Base-by-base conservation (phyloP, 2,113 vertebrate species). In the Callopanchax toddi region DNA sequence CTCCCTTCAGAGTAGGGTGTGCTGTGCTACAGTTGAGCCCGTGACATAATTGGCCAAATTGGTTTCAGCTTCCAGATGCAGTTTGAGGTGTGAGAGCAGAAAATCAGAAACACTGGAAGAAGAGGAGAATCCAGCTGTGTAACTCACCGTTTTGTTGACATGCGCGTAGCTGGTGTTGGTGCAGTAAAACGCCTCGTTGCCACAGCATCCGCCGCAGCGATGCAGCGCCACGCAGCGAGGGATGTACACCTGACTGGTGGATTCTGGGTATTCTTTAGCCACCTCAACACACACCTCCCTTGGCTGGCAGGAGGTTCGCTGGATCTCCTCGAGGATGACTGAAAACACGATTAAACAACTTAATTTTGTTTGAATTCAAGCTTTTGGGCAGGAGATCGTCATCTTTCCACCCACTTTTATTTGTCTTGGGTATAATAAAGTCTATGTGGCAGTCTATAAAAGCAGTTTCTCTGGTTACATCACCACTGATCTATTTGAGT, bases 251-350 rank as follows among this genome's bases (percentile, higher is more conserved):
- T 86, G 85, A 58, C 82, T 90, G 72, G 85, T 89, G 83, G 84
- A 90, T 55, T 91, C 86, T 48, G 89, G 89, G 71, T 86, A 87
- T 53, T 92, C 91, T 66, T 91, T 91, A 32, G 86, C 48, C 1
- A 91, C 90, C 78, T 92, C 91, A 1, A 92, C 49, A 12, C 90
- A 92, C 58, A 91, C 90, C 64, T 92, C 91, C 74, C 91, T 79
- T 46, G 91, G 91, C 45, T 78, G 82, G 67, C 91, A 92, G 0
- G 60, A 70, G 7, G 89, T 92, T 7, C 68, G 57, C 70, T 88
- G 78, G 29, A 91, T 83, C 79, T 92, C 91, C 54, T 90, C 87
- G 4, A 91, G 54, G 69, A 92, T 89, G 60, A 88, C 91, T 92
- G 67, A 37, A 70, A 74, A 82, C 60, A 83, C 0, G 29, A 57